These are phyloP conservation scores for Ammodytes marinus DNA, from an alignment of 2,113 vertebrate species.

Conservation along the genomic window DNA sequence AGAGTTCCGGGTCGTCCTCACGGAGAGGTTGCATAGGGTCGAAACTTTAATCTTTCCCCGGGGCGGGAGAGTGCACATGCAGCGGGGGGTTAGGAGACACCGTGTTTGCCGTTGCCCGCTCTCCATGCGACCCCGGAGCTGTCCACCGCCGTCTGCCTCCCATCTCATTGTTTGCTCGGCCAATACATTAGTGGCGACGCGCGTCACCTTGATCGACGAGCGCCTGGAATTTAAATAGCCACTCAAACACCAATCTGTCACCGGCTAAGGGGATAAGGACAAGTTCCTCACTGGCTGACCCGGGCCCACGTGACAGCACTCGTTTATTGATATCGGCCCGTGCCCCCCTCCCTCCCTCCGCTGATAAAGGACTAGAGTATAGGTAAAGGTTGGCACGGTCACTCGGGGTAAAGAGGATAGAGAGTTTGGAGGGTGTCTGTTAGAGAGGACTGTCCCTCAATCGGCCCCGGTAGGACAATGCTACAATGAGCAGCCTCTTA, in stretches of 20 bases:
- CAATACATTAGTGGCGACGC: slow-evolving; percentile 84
- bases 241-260: slow-evolving; percentile 93
- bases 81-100: slow-evolving; percentile 39
- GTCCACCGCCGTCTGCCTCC: slow-evolving; percentile 77
- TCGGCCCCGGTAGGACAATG: slow-evolving; percentile 88
- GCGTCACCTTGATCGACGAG: slow-evolving; percentile 92
- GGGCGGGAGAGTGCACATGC: slow-evolving; percentile 24
- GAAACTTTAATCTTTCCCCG: slow-evolving; percentile 48
- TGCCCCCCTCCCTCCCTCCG: slow-evolving; percentile 66
- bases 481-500: slow-evolving; percentile 97
- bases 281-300: slow-evolving; percentile 92
- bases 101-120: slow-evolving; percentile 39
- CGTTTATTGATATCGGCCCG: slow-evolving; percentile 94
- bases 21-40: slow-evolving; percentile 41
- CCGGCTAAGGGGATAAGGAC: slow-evolving; percentile 87
- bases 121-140: slow-evolving; percentile 74
- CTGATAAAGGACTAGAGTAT: slow-evolving; percentile 86
- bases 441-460: slow-evolving; percentile 73
- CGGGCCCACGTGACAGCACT: slow-evolving; percentile 86
- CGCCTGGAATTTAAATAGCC: slow-evolving; percentile 95
- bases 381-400: slow-evolving; percentile 94
- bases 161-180: slow-evolving; percentile 83
- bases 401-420: slow-evolving; percentile 83
- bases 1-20: slow-evolving; percentile 47
- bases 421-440: slow-evolving; percentile 84